These are phyloP conservation scores for Bombus breviceps DNA, from an alignment of 1,140 invertebrate species.

Conservation along the genomic window DNA sequence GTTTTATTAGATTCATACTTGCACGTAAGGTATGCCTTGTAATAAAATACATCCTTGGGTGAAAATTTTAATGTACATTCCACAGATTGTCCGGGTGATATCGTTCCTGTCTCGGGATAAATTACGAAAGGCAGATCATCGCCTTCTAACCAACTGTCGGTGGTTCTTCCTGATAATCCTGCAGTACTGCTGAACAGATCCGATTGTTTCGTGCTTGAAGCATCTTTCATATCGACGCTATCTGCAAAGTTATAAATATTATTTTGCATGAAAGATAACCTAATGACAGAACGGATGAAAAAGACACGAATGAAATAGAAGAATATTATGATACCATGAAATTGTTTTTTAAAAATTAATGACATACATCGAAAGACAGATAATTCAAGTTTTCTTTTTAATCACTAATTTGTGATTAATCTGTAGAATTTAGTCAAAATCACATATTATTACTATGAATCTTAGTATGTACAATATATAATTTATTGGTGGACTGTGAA, in stretches of 20 bases:
- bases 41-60: constrained; percentile 73
- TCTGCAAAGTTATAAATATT: not conserved
- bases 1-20: constrained; percentile 54
- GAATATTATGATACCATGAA: not conserved
- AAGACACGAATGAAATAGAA: not conserved
- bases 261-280: not conserved
- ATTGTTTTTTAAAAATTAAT: not conserved
- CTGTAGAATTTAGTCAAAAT: not conserved
- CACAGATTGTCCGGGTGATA: constrained; percentile 59
- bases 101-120: constrained; percentile 66
- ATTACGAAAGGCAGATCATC: constrained; percentile 72
- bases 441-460: not conserved
- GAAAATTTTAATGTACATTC: constrained; percentile 69
- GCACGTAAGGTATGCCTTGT: constrained; percentile 72
- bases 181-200: constrained; percentile 72
- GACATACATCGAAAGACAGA: not conserved
- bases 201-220: constrained; percentile 6
- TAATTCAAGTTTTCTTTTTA: not conserved
- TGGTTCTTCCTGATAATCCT: constrained; percentile 63
- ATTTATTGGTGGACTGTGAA: too few species aligned
- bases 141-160: constrained; percentile 71
- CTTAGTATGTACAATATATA: too few species aligned
- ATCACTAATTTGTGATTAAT: not conserved
- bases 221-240: constrained; percentile 22
- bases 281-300: not conserved